Evolutionary conservation across 1,140 invertebrate genomes (phyloP).

Genomic region (Drosophila pandora): DNA sequence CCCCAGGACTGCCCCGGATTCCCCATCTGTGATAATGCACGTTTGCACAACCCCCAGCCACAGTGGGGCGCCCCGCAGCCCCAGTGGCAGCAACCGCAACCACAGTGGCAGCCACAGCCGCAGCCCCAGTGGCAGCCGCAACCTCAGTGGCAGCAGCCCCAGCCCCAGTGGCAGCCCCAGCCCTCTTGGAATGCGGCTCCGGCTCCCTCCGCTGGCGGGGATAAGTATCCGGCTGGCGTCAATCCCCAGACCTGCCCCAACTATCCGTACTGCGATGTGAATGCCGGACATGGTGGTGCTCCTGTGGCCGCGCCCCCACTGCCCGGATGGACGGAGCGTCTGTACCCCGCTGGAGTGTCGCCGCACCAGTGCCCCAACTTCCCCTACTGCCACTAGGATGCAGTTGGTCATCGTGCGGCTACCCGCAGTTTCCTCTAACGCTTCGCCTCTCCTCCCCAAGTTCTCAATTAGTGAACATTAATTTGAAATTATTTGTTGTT

Average conservation of each 20-base stretch:
- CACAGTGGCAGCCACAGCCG: constrained; percentile 50
- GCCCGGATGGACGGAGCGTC: constrained; percentile 82
- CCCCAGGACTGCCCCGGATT: constrained; percentile 83
- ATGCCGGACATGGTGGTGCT: constrained; percentile 64
- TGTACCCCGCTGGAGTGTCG: constrained; percentile 84
- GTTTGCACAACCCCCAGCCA: constrained; percentile 75
- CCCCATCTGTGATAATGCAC: constrained; percentile 83
- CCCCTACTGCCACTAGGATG: constrained; percentile 82
- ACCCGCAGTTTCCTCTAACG: constrained; percentile 23
- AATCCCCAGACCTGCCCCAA: constrained; percentile 84
- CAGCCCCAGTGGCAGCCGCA: constrained; percentile 56
- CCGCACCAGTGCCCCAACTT: constrained; percentile 84
- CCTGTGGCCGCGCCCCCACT: constrained; percentile 70
- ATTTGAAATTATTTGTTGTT: constrained; percentile 68
- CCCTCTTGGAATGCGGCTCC: constrained; percentile 71
- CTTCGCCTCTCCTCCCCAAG: constrained; percentile 34
- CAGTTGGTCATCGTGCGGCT: not conserved
- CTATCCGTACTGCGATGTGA: constrained; percentile 84
- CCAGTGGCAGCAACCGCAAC: constrained; percentile 61
- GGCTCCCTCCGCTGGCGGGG: constrained; percentile 60
- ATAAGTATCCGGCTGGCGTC: constrained; percentile 83
- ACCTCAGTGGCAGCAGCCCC: constrained; percentile 51
- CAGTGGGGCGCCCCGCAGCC: constrained; percentile 72
- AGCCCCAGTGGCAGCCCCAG: constrained; percentile 67
- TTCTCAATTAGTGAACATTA: constrained; percentile 67